Conservation (phyloP, 2,797 vertebrate species). For the Balearica regulorum region DNA sequence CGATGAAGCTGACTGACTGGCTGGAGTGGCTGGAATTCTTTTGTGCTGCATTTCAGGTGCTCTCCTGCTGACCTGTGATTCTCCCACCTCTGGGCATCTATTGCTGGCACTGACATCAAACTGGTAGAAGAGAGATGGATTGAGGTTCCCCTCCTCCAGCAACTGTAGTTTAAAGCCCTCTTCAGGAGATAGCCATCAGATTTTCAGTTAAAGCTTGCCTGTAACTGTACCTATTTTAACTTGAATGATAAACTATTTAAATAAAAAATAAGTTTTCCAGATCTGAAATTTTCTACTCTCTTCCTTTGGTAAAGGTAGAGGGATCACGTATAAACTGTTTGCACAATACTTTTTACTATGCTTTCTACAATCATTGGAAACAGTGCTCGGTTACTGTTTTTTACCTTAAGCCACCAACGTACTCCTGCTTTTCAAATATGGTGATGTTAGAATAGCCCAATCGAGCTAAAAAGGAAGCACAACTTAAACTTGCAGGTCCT, state of each 20-base stretch:
- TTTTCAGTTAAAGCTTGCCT: not conserved
- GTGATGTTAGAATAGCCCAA: constrained; percentile 90
- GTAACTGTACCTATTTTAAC: not conserved
- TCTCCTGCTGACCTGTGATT: no score
- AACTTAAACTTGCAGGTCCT: constrained; percentile 91
- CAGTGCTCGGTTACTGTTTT: not conserved
- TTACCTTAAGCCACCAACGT: constrained; percentile 91
- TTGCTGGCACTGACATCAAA: no score
- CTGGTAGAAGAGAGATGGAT: no score
- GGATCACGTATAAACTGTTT: not conserved
- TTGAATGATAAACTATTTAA: not conserved
- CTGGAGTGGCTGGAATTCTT: no score
- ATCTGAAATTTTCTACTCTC: not conserved
- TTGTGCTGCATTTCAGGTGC: no score
- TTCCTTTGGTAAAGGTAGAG: not conserved
- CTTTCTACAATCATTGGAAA: not conserved
- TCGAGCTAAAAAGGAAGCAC: constrained; percentile 90
- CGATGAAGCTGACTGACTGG: no score
- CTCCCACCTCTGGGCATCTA: no score
- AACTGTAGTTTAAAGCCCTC: no score
- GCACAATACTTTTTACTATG: not conserved
- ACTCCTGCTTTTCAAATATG: constrained; percentile 90
- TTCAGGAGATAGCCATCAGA: not conserved
- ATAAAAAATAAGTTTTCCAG: not conserved
- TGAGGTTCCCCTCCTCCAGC: no score